A percentile compares a stretch with the other conserved stretches of the same genome.
phyloP scores from a whole-genome alignment of 2,113 vertebrate genomes.

The Saccopteryx bilineata region DNA sequence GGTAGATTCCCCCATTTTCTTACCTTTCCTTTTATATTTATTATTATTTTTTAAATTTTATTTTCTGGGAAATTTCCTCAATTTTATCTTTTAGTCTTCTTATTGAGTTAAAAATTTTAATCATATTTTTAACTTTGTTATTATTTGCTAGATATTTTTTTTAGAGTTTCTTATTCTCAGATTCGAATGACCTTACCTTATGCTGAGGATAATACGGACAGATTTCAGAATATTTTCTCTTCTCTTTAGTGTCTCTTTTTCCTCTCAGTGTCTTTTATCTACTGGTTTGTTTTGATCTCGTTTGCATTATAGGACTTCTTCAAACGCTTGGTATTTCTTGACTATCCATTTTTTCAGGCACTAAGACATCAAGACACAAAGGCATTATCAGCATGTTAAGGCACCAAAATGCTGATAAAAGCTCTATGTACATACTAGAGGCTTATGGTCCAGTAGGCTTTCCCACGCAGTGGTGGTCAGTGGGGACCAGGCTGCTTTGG shows the following conservation, averaged over 20 bases:
- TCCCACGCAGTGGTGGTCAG: neutral
- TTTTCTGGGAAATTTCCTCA: no score
- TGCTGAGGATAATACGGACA: neutral
- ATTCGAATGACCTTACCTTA: neutral
- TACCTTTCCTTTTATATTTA: neutral
- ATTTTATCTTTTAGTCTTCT: neutral
- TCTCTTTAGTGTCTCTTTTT: neutral
- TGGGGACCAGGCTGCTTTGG: neutral
- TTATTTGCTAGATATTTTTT: conserved; percentile 16
- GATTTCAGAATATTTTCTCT: conserved; percentile 22
- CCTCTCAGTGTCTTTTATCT: conserved; percentile 15
- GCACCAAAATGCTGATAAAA: neutral
- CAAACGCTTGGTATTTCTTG: neutral
- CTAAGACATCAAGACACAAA: neutral
- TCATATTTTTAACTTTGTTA: conserved; percentile 21
- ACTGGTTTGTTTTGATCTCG: neutral
- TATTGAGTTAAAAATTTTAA: neutral
- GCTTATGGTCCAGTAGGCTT: neutral
- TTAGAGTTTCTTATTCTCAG: neutral
- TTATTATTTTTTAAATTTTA: no score
- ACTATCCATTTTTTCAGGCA: neutral
- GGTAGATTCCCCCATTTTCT: neutral
- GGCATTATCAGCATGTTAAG: neutral
- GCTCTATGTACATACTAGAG: no score
- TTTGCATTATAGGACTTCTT: neutral